Evolutionary conservation across 2,888 invertebrate genomes (phyloP).

Genomic region (Nemurella pictetii): DNA sequence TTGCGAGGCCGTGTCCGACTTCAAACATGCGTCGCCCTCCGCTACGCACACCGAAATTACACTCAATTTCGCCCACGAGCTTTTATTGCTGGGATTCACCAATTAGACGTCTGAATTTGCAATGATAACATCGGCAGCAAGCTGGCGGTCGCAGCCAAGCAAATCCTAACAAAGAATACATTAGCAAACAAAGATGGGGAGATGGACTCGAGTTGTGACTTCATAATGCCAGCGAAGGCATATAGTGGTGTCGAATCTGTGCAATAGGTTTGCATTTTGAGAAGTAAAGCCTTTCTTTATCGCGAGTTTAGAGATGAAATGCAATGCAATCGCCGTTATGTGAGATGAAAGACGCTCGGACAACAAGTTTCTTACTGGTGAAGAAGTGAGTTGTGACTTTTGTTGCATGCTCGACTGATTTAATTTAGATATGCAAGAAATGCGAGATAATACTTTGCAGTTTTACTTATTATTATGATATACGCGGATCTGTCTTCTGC

Average conservation of each 20-base stretch:
- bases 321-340: not conserved
- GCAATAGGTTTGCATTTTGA: not conserved
- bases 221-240: not conserved
- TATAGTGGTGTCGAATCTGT: too few species aligned
- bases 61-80: not conserved
- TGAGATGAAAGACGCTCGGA: too few species aligned
- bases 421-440: too few species aligned
- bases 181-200: not conserved
- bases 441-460: too few species aligned
- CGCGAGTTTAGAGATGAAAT: not conserved
- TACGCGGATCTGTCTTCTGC: too few species aligned
- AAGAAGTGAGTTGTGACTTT: too few species aligned
- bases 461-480: too few species aligned
- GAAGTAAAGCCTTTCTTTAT: not conserved
- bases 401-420: too few species aligned
- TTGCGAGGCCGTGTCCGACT: too few species aligned
- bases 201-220: not conserved
- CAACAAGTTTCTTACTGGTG: too few species aligned
- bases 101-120: not conserved
- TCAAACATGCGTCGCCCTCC: too few species aligned
- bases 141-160: not conserved
- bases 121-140: not conserved
- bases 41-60: not conserved
- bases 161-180: not conserved
- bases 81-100: not conserved